Evolutionary conservation across 2,888 invertebrate species (phyloP), one percentile per base, ranked within the genome.

Genomic region (Harpagoxenus sublaevis): DNA sequence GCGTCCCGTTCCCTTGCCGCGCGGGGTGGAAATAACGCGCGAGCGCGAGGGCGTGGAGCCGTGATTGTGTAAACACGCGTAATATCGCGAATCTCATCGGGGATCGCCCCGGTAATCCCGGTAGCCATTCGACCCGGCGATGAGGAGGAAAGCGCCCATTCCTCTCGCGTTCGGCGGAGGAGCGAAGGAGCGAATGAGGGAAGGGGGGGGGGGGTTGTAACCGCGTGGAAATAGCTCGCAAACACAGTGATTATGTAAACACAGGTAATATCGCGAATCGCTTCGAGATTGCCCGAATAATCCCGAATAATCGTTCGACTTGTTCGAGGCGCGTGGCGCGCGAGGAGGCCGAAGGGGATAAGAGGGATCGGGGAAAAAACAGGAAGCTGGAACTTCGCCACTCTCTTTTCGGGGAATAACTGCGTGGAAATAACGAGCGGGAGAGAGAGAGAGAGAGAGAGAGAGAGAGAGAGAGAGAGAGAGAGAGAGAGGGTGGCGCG

Each of bases 141-240:
- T 31, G 45, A 60, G 35, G 45, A 23, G 15, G n/a, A 39, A 18
- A 39, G 60, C 23, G 60, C 23, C 28, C 42, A 23, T 39, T 28
- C 12, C 39, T 66, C n/a, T 42, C 68, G 48, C 53, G 23, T 9
- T 51, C n/a, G 5, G 15, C 8, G 9, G 23, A 23, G 23, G 23
- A 23, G 23, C 23, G 23, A 23, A 23, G 23, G 23, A 23, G 0
- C 0, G 23, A 0, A 23, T 0, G 23, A 8, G 15, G 10, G 8
- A 8, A 31, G 62, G 0, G 18, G n/a, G 3, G 8, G 35, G 10
- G 9, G 23, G 6, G 15, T 6, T 62, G 35, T 55, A 78, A 78
- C 78, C 70, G 51, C 75, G 15, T 75, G 62, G 71, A 79, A 79
- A 71, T 57, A n/a, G 68, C 77, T 68, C 60, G 39, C 57, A 18